Base-by-base conservation (phyloP, 1,140 invertebrate genomes). In the Drosophila sechellia region DNA sequence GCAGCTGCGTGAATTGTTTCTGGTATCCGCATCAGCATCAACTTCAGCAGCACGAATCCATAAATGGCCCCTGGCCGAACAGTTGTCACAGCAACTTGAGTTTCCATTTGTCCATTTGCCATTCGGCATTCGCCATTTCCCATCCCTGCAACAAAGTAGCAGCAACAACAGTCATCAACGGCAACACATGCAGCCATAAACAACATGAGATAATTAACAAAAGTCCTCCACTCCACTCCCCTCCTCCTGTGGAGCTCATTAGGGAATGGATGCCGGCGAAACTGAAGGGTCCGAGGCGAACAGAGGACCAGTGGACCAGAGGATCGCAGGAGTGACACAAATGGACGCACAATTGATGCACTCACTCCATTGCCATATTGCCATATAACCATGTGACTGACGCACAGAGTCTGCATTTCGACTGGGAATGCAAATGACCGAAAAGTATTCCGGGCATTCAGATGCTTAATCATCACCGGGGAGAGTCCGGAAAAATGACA, bases 121-220 rank as follows among this genome's bases (percentile, higher is more conserved):
- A 37, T 52, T 45, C 45, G 27, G n/a, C 65, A 45, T 46, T 45
- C 45, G 27, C 20, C 65, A 45, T 46, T 65, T 64, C 20, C n/a
- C 46, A 37, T 52, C 8, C 34, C 5, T 12, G 31, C 15, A 42
- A 15, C 42, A 43, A 42, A 42, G 42, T 43, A 1, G 15, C 42
- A 43, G n/a, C 6, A n/a, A 13, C 35, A 37, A 13, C 35, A 37
- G 39, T 55, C 65, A 48, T 61, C 55, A 61, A 13, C 27, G 52
- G 42, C 54, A 25, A 50, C 49, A 65, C 34, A 55, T 39, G 42
- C 50, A 56, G 61, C 42, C 49, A 55, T 55, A 48, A 69, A 46
- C 40, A 75, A 15, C 22, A 45, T 69, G 42, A 57, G 64, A 54
- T 72, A 81, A 77, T 80, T 81, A 61, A 76, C 78, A 72, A 61